Percentiles rank a stretch among this genome's conserved stretches.
These are phyloP conservation scores for Manis javanica DNA, from an alignment of 2,797 vertebrate species.

Conservation along the genomic window DNA sequence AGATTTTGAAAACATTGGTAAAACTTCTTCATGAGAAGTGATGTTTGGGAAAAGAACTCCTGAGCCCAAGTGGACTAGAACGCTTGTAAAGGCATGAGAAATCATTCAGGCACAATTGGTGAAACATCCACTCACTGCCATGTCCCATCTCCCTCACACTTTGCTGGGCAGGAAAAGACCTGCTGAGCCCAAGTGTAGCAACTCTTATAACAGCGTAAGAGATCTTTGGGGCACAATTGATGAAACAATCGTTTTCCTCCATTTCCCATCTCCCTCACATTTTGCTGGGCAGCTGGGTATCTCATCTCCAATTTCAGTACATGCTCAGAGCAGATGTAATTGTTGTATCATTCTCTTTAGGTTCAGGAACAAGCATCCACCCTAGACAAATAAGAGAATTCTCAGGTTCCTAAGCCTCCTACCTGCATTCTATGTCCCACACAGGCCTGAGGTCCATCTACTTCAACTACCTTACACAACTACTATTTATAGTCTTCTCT, in stretches of 20 bases:
- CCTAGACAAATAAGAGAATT: background rate
- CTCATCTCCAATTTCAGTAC: background rate
- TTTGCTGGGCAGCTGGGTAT: background rate
- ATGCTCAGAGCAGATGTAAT: background rate
- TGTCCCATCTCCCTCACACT: background rate
- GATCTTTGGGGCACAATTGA: rapidly evolving
- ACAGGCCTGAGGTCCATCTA: too few species aligned
- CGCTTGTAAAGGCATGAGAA: background rate
- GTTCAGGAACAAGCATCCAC: background rate
- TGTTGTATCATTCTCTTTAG: background rate
- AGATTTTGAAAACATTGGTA: background rate
- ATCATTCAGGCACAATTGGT: rapidly evolving
- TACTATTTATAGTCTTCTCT: background rate
- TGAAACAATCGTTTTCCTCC: too few species aligned
- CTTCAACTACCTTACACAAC: background rate
- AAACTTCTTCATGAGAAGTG: background rate
- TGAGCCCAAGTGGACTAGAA: background rate
- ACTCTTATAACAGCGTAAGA: background rate
- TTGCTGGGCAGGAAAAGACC: too few species aligned
- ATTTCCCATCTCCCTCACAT: background rate
- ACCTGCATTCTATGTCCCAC: background rate
- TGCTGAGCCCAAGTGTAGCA: too few species aligned
- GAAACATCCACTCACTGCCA: rapidly evolving
- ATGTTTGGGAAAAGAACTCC: background rate
- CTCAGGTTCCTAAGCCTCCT: background rate